Conservation (phyloP, 2,888 invertebrate genomes). For the Sesia bembeciformis region DNA sequence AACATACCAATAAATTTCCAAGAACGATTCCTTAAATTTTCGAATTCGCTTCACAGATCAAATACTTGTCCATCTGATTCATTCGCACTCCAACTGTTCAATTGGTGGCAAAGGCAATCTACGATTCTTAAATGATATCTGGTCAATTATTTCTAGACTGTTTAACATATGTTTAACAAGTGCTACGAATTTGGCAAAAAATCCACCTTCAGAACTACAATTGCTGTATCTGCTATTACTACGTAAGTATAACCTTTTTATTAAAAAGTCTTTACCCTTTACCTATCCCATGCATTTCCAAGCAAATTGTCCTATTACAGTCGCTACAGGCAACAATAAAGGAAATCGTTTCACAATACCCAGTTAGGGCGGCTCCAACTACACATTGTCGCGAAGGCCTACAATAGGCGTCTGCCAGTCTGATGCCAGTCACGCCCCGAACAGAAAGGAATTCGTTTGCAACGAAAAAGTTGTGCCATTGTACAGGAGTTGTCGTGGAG, state of each 20-base stretch:
- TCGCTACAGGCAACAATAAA: background rate
- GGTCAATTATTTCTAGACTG: no score
- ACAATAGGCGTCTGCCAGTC: background rate
- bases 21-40: no score
- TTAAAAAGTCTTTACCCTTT: no score
- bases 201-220: background rate
- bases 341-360: background rate
- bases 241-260: no score
- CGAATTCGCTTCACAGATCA: no score
- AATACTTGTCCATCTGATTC: no score
- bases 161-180: background rate
- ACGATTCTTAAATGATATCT: no score
- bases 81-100: no score
- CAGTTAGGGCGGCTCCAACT: background rate
- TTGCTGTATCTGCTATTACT: no score
- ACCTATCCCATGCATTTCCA: no score
- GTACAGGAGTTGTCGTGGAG: background rate
- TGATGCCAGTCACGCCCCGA: background rate
- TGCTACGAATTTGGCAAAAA: background rate
- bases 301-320: background rate
- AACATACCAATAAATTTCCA: no score
- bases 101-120: no score
- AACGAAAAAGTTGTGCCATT: background rate
- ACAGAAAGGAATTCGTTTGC: background rate
- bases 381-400: background rate